These are phyloP conservation scores for Ganaspis sp. DNA, from an alignment of 1,140 invertebrate genomes.

Conservation along the genomic window DNA sequence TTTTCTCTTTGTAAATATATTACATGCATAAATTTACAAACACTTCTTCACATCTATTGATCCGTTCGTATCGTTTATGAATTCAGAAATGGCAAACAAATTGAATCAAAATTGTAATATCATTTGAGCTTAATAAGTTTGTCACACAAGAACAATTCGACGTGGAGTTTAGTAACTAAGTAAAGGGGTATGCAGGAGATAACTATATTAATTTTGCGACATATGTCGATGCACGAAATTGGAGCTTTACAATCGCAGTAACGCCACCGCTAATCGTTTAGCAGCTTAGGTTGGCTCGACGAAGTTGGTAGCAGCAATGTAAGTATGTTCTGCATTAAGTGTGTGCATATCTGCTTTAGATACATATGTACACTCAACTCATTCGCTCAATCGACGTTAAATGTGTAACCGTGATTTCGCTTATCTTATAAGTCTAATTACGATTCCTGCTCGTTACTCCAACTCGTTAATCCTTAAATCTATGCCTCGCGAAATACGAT, in stretches of 20 bases:
- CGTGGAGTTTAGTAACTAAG: background rate
- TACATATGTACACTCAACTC: background rate
- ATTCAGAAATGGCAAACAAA: background rate
- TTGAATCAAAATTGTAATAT: background rate
- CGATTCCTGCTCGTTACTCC: slow-evolving; percentile 10
- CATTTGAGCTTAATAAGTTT: background rate
- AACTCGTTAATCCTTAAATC: slow-evolving; percentile 4
- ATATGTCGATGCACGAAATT: slow-evolving; percentile 25
- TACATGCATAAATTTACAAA: no score
- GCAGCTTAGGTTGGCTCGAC: slow-evolving; percentile 11
- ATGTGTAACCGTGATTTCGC: slow-evolving; percentile 7
- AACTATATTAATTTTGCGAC: slow-evolving; percentile 19
- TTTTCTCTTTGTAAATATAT: no score
- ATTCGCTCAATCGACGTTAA: slow-evolving; percentile 13
- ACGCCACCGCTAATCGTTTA: slow-evolving; percentile 14
- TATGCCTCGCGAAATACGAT: slow-evolving; percentile 14
- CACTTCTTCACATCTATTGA: no score
- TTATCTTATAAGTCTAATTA: slow-evolving; percentile 30
- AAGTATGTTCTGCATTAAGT: background rate
- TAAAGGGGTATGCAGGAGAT: background rate
- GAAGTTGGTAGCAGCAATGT: background rate
- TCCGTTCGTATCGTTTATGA: background rate
- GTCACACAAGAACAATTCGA: background rate
- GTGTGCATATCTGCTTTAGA: background rate
- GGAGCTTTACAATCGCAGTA: slow-evolving; percentile 16